phyloP scores from a whole-genome alignment of 2,797 vertebrate species.

The Orientallactaga sibirica region DNA sequence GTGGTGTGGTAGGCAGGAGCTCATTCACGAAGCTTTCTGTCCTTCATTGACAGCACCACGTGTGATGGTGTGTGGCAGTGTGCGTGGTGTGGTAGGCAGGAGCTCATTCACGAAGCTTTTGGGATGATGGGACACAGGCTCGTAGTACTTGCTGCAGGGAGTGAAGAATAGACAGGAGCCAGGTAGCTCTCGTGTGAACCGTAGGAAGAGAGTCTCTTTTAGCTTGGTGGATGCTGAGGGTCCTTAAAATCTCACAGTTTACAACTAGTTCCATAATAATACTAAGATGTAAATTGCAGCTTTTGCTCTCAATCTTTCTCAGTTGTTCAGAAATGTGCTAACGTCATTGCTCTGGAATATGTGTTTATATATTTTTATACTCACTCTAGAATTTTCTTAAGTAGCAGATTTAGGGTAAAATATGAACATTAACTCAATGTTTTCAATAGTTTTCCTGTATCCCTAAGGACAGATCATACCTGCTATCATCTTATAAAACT shows the following conservation, averaged over 20 bases:
- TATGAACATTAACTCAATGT: neutral
- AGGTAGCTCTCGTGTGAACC: neutral
- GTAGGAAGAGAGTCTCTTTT: neutral
- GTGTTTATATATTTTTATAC: neutral
- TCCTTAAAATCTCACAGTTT: neutral
- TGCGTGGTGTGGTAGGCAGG: neutral
- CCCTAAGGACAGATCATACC: neutral
- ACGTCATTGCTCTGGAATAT: neutral
- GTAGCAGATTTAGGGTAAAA: neutral
- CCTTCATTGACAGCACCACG: neutral
- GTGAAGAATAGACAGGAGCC: neutral
- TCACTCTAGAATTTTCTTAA: neutral
- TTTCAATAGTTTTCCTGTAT: neutral
- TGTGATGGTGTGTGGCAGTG: neutral
- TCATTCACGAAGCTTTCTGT: neutral
- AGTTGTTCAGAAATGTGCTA: neutral
- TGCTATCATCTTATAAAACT: neutral
- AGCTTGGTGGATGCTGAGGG: neutral
- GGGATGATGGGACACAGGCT: neutral
- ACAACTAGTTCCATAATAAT: neutral
- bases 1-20: neutral
- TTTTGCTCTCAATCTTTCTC: neutral
- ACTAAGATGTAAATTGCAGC: neutral
- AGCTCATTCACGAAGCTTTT: neutral
- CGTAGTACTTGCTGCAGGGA: neutral